Evolutionary conservation across 2,797 vertebrate species (phyloP).

Genomic region (Tadarida brasiliensis): DNA sequence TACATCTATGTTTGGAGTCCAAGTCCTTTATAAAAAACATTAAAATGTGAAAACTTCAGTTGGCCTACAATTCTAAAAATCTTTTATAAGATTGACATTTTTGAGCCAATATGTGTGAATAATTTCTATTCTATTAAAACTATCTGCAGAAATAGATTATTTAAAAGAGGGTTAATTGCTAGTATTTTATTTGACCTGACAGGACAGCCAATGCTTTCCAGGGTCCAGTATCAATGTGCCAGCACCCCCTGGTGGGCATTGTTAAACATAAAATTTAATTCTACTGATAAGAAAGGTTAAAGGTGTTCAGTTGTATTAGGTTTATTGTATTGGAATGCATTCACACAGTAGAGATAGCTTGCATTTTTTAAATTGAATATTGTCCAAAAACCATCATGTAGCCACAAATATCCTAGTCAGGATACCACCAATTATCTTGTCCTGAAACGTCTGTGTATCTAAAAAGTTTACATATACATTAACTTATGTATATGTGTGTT

Average conservation of each 20-base stretch:
- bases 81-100: background rate
- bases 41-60: background rate
- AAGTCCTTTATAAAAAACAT: background rate
- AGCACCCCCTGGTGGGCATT: conserved; percentile 79
- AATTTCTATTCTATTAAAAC: background rate
- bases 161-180: background rate
- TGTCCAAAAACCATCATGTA: background rate
- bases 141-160: background rate
- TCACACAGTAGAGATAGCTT: background rate
- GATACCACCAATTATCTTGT: background rate
- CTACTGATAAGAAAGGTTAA: conserved; percentile 49
- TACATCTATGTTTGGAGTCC: background rate
- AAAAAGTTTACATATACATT: background rate
- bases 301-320: background rate
- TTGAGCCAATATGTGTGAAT: background rate
- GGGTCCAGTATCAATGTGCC: conserved; percentile 69
- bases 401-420: background rate
- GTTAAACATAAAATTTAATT: conserved; percentile 56
- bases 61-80: background rate
- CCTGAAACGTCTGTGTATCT: background rate
- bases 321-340: background rate
- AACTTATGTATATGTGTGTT: background rate
- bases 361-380: background rate
- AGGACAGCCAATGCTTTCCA: background rate
- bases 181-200: conserved; percentile 4